These are phyloP conservation scores for Chymomyza costata DNA, from an alignment of 1,140 invertebrate genomes.

Conservation along the genomic window DNA sequence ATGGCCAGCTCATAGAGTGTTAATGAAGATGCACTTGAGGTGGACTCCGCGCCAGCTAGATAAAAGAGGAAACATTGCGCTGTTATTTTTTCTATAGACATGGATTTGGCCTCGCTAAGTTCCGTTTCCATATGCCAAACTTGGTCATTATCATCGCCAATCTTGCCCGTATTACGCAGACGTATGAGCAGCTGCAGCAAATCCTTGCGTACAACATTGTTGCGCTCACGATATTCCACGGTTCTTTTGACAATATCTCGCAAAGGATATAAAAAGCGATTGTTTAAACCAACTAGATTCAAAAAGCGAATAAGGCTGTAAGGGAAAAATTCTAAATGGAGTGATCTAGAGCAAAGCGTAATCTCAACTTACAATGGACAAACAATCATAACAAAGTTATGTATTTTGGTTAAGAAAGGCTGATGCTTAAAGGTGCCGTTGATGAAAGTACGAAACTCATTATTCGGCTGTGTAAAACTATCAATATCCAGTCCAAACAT, in stretches of 20 bases:
- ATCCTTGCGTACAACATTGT: slow-evolving; percentile 75
- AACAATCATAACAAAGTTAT: slow-evolving; percentile 3
- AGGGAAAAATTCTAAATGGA: background rate
- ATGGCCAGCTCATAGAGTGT: slow-evolving; percentile 77
- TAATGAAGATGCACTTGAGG: slow-evolving; percentile 78
- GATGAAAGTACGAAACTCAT: slow-evolving; percentile 29
- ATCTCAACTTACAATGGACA: slow-evolving; percentile 24
- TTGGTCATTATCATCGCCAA: slow-evolving; percentile 32
- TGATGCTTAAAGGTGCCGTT: slow-evolving; percentile 4
- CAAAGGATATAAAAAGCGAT: background rate
- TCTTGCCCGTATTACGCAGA: slow-evolving; percentile 71
- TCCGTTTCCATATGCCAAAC: slow-evolving; percentile 23
- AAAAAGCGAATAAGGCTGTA: slow-evolving; percentile 7
- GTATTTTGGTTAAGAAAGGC: background rate
- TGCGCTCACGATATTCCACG: slow-evolving; percentile 75
- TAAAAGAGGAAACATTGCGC: slow-evolving; percentile 80
- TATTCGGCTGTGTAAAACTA: slow-evolving; percentile 43
- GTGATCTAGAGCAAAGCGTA: background rate
- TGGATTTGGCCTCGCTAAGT: slow-evolving; percentile 16
- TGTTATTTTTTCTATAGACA: slow-evolving; percentile 75
- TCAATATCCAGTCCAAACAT: slow-evolving; percentile 65
- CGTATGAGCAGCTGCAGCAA: slow-evolving; percentile 77
- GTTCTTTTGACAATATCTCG: slow-evolving; percentile 75
- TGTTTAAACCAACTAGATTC: slow-evolving; percentile 1
- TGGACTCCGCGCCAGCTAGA: slow-evolving; percentile 82